phyloP scores from a whole-genome alignment of 2,797 vertebrate genomes.

The Pelobates cultripes region DNA sequence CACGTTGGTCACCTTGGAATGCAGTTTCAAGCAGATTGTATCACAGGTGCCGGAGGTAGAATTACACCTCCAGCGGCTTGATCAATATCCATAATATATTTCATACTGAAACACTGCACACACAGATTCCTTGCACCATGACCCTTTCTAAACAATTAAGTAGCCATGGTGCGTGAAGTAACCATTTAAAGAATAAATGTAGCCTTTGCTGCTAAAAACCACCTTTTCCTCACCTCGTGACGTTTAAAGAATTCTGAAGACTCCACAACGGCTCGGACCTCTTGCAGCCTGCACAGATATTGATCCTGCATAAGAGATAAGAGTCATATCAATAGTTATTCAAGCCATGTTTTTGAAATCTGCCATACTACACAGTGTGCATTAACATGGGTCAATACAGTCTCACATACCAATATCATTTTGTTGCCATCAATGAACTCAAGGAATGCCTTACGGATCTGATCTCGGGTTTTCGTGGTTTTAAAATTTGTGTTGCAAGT shows the following conservation, averaged over 20 bases:
- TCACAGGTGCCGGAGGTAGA: too few relatives aligned
- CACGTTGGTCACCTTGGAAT: too few relatives aligned
- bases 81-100: too few relatives aligned
- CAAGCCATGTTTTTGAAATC: background rate
- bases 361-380: too few relatives aligned
- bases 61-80: too few relatives aligned
- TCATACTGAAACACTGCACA: too few relatives aligned
- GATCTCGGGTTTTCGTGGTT: constrained; percentile 86
- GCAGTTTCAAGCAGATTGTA: too few relatives aligned
- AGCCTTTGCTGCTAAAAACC: background rate
- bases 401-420: constrained; percentile 81
- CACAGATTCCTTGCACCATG: too few relatives aligned
- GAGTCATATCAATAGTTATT: background rate
- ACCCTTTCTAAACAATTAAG: too few relatives aligned
- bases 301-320: constrained; percentile 73
- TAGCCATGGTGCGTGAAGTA: too few relatives aligned
- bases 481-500: constrained; percentile 96
- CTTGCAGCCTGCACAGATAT: constrained; percentile 86
- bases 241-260: constrained; percentile 89
- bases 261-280: constrained; percentile 84
- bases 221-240: constrained; percentile 84
- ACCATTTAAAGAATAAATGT: too few relatives aligned
- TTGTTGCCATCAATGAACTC: constrained; percentile 87
- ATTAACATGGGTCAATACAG: background rate
- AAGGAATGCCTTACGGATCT: constrained; percentile 85